These are phyloP conservation scores for Dysmachus trigonus DNA, from an alignment of 2,888 invertebrate genomes.

Conservation along the genomic window DNA sequence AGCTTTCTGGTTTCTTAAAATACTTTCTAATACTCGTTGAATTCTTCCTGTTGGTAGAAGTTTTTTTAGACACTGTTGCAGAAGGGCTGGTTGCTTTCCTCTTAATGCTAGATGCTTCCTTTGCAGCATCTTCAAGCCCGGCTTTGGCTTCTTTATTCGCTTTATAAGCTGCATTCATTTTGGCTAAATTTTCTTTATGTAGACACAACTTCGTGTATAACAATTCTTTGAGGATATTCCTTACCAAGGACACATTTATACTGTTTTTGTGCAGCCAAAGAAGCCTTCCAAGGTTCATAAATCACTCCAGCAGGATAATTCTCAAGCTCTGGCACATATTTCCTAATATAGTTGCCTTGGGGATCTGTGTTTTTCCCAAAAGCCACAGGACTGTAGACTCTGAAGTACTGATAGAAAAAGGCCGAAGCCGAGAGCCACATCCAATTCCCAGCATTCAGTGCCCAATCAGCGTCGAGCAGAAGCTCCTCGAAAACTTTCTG, in stretches of 20 bases:
- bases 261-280: constrained; percentile 70
- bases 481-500: constrained; percentile 76
- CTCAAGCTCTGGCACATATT: constrained; percentile 75
- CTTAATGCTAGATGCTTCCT: background rate
- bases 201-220: constrained; percentile 73
- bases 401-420: constrained; percentile 75
- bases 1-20: background rate
- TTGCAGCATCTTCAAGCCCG: background rate
- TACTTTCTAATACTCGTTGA: background rate
- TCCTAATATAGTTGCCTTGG: constrained; percentile 73
- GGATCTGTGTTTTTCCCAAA: constrained; percentile 81
- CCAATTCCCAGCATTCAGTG: constrained; percentile 78
- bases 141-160: constrained; percentile 65
- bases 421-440: constrained; percentile 80
- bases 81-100: background rate
- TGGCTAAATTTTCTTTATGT: constrained; percentile 72
- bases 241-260: constrained; percentile 74
- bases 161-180: constrained; percentile 75
- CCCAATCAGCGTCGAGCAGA: constrained; percentile 76
- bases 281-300: constrained; percentile 80
- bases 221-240: constrained; percentile 76
- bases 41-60: background rate
- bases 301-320: constrained; percentile 74
- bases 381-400: constrained; percentile 77
- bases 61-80: background rate